These are phyloP conservation scores for Pomacea canaliculata DNA, from an alignment of 2,888 invertebrate species.

Conservation along the genomic window DNA sequence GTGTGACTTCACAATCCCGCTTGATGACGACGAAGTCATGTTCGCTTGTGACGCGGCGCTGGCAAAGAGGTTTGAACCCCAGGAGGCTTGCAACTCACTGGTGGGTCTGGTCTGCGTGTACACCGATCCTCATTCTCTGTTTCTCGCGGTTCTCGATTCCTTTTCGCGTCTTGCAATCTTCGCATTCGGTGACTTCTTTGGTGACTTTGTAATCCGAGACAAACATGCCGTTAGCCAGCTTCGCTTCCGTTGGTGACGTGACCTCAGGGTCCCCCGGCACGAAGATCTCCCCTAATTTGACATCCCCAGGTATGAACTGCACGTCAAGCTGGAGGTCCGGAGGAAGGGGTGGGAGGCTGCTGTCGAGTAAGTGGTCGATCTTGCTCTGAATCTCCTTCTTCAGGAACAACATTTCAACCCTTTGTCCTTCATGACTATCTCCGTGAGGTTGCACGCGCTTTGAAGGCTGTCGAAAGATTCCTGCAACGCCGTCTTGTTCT, in stretches of 20 bases:
- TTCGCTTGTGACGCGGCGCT: neutral
- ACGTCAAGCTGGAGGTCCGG: conserved; percentile 49
- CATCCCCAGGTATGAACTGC: conserved; percentile 61
- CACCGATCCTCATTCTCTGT: neutral
- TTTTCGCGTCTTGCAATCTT: conserved; percentile 10
- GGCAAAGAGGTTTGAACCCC: neutral
- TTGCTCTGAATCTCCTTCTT: conserved; percentile 66
- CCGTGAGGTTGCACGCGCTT: conserved; percentile 62
- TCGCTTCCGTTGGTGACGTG: neutral
- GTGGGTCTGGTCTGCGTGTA: conserved; percentile 6
- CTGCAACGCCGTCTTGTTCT: conserved; percentile 59
- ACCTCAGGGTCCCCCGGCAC: neutral
- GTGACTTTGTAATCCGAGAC: neutral
- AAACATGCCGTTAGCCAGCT: conserved; percentile 7
- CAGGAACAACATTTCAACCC: conserved; percentile 67
- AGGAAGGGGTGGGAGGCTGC: conserved; percentile 48
- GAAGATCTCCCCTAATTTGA: conserved; percentile 50
- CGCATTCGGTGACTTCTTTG: neutral
- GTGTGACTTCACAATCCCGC: neutral
- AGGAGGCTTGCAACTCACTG: neutral
- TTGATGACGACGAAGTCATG: neutral
- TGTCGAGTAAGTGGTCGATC: conserved; percentile 56
- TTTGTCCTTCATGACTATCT: conserved; percentile 64
- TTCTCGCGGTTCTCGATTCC: conserved; percentile 1
- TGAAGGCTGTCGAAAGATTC: conserved; percentile 61